phyloP scores from a whole-genome alignment of 2,797 vertebrate species.

The Myotis findleyi region DNA sequence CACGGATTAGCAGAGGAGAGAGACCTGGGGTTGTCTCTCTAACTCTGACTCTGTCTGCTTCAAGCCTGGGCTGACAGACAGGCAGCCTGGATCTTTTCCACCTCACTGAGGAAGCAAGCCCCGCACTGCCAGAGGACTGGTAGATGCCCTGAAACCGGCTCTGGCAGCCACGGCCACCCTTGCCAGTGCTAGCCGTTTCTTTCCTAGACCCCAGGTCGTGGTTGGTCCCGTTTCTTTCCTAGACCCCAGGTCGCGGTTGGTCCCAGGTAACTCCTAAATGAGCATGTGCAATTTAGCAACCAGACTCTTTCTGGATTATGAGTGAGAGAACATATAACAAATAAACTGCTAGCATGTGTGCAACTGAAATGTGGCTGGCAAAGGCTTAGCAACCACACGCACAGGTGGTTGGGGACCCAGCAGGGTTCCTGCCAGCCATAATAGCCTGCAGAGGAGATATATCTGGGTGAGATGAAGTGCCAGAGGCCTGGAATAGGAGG shows the following conservation, averaged over 20 bases:
- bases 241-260: background rate
- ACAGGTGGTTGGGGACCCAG: no score
- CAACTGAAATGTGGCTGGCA: background rate
- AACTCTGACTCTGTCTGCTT: background rate
- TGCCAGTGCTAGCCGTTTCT: background rate
- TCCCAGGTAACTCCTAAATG: background rate
- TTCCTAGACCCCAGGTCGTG: no score
- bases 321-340: constrained; percentile 34
- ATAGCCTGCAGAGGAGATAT: background rate
- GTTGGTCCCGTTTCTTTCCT: background rate
- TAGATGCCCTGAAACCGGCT: background rate
- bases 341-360: background rate
- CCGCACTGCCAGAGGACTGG: background rate
- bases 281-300: background rate
- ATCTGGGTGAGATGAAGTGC: background rate
- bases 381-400: background rate
- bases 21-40: background rate
- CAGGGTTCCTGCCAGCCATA: background rate
- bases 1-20: background rate
- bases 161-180: no score
- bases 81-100: background rate
- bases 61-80: background rate
- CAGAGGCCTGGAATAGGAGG: background rate
- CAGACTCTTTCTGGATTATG: background rate
- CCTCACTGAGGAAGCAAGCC: background rate